Base-by-base conservation (phyloP, 2,113 vertebrate species). In the Calidris pygmaea region DNA sequence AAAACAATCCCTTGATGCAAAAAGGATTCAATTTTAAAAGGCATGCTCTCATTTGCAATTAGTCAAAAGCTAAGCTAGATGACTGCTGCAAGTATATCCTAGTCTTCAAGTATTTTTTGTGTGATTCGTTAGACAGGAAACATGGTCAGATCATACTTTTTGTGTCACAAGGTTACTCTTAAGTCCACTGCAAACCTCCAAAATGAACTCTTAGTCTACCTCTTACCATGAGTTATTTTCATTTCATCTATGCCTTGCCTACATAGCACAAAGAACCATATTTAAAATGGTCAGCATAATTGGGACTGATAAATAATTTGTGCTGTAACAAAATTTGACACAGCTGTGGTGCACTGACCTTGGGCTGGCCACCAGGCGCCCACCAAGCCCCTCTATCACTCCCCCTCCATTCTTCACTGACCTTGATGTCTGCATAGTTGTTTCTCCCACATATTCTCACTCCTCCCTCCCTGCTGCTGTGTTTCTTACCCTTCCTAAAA, bases 331-430 rank as follows among this genome's bases (percentile, higher is more conserved):
- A 84, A 74, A 68, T 14, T 35, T 37, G n/a, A 29, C 14, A 26
- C 5, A 47, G 37, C 35, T 34, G 13, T 35, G 16, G 32, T 35
- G 24, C 12, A 22, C 1, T 74, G 65, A 73, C 20, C 39, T 68
- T 53, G 74, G 63, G 63, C 10, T 68, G 35, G 29, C 15, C 1
- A 2, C 35, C 59, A 77, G 59, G 11, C 20, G 18, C 13, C 32
- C 29, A 60, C 9, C 13, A 34, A 41, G 24, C 18, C 0, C 0
- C 34, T 5, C 35, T 45, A 7, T 22, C 39, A 50, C 12, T 24
- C 13, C 10, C 7, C 11, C 29, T 45, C 35, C 66, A 15, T 50
- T 71, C 34, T 39, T 37, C 39, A 55, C 20, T 48, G 70, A 67
- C 48, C 14, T 18, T n/a, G 22, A 53, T 62, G 37, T 14, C 41